Base-by-base conservation (phyloP, 2,113 vertebrate species). In the Patagioenas fasciata region DNA sequence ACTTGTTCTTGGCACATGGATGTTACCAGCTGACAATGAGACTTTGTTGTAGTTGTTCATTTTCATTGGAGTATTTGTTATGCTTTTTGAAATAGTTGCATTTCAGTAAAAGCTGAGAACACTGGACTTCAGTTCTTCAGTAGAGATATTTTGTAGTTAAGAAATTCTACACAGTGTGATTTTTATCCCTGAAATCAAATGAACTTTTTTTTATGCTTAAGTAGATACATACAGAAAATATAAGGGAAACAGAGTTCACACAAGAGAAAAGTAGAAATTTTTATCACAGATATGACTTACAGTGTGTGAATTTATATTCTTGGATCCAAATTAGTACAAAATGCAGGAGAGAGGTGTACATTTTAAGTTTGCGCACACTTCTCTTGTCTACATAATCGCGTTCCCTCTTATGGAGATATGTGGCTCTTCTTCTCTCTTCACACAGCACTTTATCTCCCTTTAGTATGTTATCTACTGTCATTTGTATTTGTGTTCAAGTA, bases 21-120 rank as follows among this genome's bases (percentile, higher is more conserved):
- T 85, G 74, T 66, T 48, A 25, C 9, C 6, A 38, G 12, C 15
- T 4, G 2, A n/a, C 10, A 36, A 1, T 4, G 24, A 50, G 36
- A 53, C 11, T 21, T 74, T 29, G 2, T 32, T n/a, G 44, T 18
- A 44, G 3, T 40, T 57, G 3, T 56, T 60, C 0, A 0, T 16
- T 57, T 70, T 78, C 58, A 3, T n/a, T 38, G 4, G 1, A 21
- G 6, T 54, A 34, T 75, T 71, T 91, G 15, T 19, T 88, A 69
- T 32, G n/a, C 34, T 53, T 81, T 66, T 34, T 26, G 15, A 44
- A 74, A 53, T 74, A 26, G 5, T 67, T 31, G 4, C 65, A 23
- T 78, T 87, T 78, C 60, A 57, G 0, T 57, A 48, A 42, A 6
- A 70, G 20, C 23, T 34, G 24, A 23, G 17, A 47, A 62, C 5